Evolutionary conservation across 2,888 invertebrate species (phyloP), one percentile per base, ranked within the genome.

Genomic region (Cryptus viduatorius): DNA sequence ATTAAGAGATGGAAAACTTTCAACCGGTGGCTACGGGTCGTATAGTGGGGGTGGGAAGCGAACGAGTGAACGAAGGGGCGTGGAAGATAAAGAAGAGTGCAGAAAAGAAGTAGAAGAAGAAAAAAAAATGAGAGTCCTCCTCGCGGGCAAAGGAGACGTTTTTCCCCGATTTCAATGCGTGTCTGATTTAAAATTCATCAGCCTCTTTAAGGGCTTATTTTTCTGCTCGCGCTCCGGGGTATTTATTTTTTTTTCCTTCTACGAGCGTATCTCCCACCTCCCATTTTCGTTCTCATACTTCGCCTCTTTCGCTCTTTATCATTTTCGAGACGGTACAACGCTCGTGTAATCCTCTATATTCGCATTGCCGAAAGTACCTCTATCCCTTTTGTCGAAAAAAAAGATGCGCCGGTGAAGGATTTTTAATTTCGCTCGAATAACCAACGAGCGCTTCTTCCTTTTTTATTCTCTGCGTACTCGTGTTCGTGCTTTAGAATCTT

Each of bases 181-280:
- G 89, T 80, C 92, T 92, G 93, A 93, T 93, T 94, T 93, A 93
- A 93, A 93, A 93, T 94, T 94, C 93, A 94, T 94, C 93, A 93
- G 92, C 88, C 92, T 93, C 92, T 93, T 93, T 93, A 93, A 92
- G 92, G 92, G 93, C 93, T 93, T 93, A 93, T 93, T 93, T 93
- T 92, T 92, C 90, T 91, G 91, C 92, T 91, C 88, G 88, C 90
- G 93, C 93, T 92, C 90, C 89, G 83, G 92, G 93, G 91, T 93
- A 93, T 93, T 92, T 93, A 90, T 93, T 91, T 92, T 88, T 88
- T 90, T 91, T 87, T 82, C 73, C 61, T 67, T 76, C 44, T 68
- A 29, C 42, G 16, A 31, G 65, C 65, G 67, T 53, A 75, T 61
- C 69, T 64, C 65, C 61, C 44, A 14, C 44, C 37, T 48, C 56